Percentiles rank a stretch among this genome's conserved stretches.
Evolutionary conservation across 2,797 vertebrate genomes (phyloP).

Genomic region (Knipowitschia caucasica): DNA sequence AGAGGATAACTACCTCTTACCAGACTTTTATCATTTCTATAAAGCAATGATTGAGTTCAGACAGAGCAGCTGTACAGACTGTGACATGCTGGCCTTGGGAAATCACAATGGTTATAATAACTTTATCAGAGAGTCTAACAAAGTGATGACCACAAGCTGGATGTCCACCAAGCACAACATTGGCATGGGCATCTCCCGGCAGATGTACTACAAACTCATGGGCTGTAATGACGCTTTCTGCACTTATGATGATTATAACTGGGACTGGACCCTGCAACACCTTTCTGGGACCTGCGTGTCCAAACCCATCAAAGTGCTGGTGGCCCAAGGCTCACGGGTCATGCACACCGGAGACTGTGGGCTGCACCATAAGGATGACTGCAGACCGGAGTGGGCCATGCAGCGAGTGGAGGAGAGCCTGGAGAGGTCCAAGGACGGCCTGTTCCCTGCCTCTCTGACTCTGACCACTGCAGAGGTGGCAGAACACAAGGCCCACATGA

Average conservation of each 20-base stretch:
- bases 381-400: slow-evolving; percentile 63
- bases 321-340: slow-evolving; percentile 68
- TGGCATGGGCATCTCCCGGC: slow-evolving; percentile 74
- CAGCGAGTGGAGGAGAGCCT: slow-evolving; percentile 54
- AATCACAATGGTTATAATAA: slow-evolving; percentile 63
- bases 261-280: slow-evolving; percentile 83
- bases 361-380: slow-evolving; percentile 71
- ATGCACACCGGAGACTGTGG: slow-evolving; percentile 80
- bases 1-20: slow-evolving; percentile 80
- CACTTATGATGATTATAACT: slow-evolving; percentile 84
- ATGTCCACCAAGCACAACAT: slow-evolving; percentile 78
- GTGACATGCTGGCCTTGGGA: slow-evolving; percentile 73
- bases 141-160: slow-evolving; percentile 70
- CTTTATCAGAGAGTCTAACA: slow-evolving; percentile 57
- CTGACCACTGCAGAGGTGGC: slow-evolving; percentile 40
- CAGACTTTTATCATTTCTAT: slow-evolving; percentile 73
- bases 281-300: slow-evolving; percentile 78
- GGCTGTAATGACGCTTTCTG: slow-evolving; percentile 76
- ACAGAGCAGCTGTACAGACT: slow-evolving; percentile 64
- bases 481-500: slow-evolving; percentile 68
- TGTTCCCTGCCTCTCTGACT: slow-evolving; percentile 66
- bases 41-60: slow-evolving; percentile 60
- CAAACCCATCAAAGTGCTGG: slow-evolving; percentile 74
- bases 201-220: slow-evolving; percentile 81
- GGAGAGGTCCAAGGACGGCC: slow-evolving; percentile 30